phyloP scores from a whole-genome alignment of 2,113 vertebrate genomes.

The Campylomormyrus numenius region DNA sequence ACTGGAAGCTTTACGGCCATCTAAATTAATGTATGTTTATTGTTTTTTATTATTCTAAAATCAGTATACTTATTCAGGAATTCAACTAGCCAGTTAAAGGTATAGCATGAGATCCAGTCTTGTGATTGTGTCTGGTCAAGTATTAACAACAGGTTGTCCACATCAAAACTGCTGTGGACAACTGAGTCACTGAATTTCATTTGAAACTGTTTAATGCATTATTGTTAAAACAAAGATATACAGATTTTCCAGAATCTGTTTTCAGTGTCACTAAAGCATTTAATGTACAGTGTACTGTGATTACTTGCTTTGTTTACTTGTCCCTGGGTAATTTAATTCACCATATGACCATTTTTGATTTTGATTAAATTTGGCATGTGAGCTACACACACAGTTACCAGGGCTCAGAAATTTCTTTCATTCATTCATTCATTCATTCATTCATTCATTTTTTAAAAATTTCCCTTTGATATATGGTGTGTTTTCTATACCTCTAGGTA shows the following conservation, averaged over 20 bases:
- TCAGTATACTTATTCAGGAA: background rate
- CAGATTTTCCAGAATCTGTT: background rate
- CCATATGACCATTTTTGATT: background rate
- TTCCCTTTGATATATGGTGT: background rate
- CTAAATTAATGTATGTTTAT: background rate
- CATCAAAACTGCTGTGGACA: background rate
- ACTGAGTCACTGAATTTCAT: background rate
- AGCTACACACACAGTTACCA: background rate
- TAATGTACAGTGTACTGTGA: background rate
- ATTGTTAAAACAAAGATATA: background rate
- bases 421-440: too few species aligned
- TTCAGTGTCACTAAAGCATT: background rate
- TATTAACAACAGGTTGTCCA: slow-evolving; percentile 10
- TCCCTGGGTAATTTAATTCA: background rate
- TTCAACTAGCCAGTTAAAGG: background rate
- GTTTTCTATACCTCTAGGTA: background rate
- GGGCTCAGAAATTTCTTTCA: background rate
- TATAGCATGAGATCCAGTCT: background rate
- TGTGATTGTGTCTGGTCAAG: background rate
- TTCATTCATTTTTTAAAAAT: background rate
- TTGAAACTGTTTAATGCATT: background rate
- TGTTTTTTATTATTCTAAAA: background rate
- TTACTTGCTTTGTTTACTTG: background rate
- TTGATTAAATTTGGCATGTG: background rate
- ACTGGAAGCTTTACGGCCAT: background rate